Percentiles rank a stretch among this genome's conserved stretches.
phyloP scores from a whole-genome alignment of 2,888 invertebrate genomes.

The Mythimna pallens region DNA sequence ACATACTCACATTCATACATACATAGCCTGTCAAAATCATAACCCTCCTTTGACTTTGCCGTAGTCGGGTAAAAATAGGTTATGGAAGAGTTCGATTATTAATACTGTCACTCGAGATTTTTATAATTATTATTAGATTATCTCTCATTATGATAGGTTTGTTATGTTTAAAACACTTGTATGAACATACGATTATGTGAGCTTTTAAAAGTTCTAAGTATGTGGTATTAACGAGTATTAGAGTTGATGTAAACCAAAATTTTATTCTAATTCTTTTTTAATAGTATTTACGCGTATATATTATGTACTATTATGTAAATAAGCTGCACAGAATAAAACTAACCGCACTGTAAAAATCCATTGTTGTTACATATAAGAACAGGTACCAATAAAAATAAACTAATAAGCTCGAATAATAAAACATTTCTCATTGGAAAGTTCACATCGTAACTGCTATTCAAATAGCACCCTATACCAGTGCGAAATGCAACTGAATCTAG shows the following conservation, averaged over 20 bases:
- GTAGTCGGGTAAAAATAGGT: too few species aligned
- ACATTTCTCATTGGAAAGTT: conserved; percentile 63
- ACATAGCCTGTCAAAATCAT: too few species aligned
- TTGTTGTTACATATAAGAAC: not conserved
- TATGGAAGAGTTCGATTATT: too few species aligned
- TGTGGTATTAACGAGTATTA: not conserved
- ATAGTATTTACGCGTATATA: not conserved
- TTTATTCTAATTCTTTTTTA: not conserved
- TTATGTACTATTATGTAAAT: not conserved
- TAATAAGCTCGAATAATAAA: conserved; percentile 44
- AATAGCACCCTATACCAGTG: conserved; percentile 54
- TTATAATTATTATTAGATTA: not conserved
- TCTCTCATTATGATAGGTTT: not conserved
- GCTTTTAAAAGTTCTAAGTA: not conserved
- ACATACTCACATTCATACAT: too few species aligned
- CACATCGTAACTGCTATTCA: conserved; percentile 56
- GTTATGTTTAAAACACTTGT: not conserved
- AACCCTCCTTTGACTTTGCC: too few species aligned
- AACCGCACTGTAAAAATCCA: not conserved
- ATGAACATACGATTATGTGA: not conserved
- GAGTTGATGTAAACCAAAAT: not conserved
- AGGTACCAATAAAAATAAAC: conserved; percentile 4
- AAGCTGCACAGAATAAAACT: not conserved
- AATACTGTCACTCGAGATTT: too few species aligned
- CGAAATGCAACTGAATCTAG: conserved; percentile 60